Conservation (phyloP, 2,888 invertebrate genomes). For the Thelaira solivaga region DNA sequence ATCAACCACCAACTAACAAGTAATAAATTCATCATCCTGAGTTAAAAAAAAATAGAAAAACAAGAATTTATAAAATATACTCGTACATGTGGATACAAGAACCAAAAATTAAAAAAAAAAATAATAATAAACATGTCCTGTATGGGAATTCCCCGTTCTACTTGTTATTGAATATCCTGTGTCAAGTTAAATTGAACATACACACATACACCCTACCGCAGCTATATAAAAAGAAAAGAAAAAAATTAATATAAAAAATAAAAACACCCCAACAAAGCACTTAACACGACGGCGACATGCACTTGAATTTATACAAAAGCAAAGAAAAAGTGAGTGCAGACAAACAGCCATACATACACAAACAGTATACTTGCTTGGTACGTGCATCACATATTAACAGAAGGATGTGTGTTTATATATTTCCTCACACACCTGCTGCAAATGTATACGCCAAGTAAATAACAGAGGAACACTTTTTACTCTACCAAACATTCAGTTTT, state of each 20-base stretch:
- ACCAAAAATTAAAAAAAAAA: not conserved
- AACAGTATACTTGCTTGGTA: too few species aligned
- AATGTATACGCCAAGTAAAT: slow-evolving; percentile 25
- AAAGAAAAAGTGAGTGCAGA: slow-evolving; percentile 12
- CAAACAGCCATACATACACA: not conserved
- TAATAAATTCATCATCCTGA: slow-evolving; percentile 35
- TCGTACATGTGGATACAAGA: not conserved
- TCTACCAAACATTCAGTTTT: not conserved
- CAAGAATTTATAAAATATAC: not conserved
- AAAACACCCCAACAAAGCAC: slow-evolving; percentile 67
- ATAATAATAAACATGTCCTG: slow-evolving; percentile 47
- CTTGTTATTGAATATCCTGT: slow-evolving; percentile 60
- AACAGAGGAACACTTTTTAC: slow-evolving; percentile 2
- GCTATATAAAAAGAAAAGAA: not conserved
- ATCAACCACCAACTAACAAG: slow-evolving; percentile 54
- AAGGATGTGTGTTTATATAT: not conserved
- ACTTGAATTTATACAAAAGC: slow-evolving; percentile 73
- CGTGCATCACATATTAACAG: not conserved
- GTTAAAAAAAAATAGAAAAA: not conserved
- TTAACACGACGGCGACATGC: slow-evolving; percentile 76
- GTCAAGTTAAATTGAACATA: slow-evolving; percentile 63
- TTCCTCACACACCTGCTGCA: slow-evolving; percentile 28
- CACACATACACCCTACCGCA: slow-evolving; percentile 27
- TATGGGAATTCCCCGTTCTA: slow-evolving; percentile 59
- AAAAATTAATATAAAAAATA: slow-evolving; percentile 10